Evolutionary conservation across 2,113 vertebrate genomes (phyloP).

Genomic region (Heterochromis multidens): DNA sequence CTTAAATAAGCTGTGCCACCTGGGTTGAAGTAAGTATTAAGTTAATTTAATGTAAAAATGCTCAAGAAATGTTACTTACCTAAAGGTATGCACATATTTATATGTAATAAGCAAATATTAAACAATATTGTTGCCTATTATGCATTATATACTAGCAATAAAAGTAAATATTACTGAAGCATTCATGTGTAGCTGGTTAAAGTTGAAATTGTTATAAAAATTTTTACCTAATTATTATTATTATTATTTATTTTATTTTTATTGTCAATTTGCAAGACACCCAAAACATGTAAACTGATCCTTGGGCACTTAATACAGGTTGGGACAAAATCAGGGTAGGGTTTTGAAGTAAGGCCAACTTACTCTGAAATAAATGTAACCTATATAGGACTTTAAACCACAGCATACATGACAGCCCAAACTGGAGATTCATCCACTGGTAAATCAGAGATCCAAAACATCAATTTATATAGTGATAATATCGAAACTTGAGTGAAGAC

Average conservation of each 20-base stretch:
- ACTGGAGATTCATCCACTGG: neutral
- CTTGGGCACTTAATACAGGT: neutral
- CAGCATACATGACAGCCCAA: neutral
- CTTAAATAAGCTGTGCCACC: neutral
- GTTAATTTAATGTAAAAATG: neutral
- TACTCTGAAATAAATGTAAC: neutral
- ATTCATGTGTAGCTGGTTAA: neutral
- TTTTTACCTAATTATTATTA: neutral
- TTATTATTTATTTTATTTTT: neutral
- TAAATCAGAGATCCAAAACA: neutral
- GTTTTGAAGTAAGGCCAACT: neutral
- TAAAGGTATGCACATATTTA: neutral
- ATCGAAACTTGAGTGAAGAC: neutral
- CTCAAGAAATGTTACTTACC: neutral
- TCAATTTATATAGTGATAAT: neutral
- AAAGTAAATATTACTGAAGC: neutral
- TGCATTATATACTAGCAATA: neutral
- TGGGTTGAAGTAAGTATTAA: neutral
- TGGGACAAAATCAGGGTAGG: no score
- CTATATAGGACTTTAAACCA: neutral
- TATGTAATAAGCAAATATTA: neutral
- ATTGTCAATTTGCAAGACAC: neutral
- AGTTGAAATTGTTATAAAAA: neutral
- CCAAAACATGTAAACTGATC: neutral
- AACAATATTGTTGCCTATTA: neutral